Percentiles rank a stretch among this genome's conserved stretches.
Evolutionary conservation across 2,113 vertebrate genomes (phyloP).

Genomic region (Istiophorus platypterus): DNA sequence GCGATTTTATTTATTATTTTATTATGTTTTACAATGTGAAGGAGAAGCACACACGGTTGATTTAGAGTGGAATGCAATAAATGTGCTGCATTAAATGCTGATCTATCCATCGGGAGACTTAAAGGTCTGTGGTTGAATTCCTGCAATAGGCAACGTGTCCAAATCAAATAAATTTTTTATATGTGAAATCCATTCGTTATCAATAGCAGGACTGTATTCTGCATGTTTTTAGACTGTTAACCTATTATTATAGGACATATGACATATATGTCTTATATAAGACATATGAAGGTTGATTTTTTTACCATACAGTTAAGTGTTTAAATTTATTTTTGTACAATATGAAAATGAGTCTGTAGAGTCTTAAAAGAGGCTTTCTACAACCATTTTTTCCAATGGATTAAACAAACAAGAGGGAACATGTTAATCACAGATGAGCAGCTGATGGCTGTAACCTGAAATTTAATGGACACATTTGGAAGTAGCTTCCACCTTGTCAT

Average conservation of each 20-base stretch:
- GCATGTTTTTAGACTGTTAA: neutral
- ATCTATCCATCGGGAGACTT: conserved; percentile 15
- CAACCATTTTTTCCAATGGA: too few species aligned
- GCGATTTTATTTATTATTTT: conserved; percentile 8
- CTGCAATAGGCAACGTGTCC: neutral
- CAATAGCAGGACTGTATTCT: neutral
- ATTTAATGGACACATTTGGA: neutral
- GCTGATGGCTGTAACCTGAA: too few species aligned
- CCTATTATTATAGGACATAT: neutral
- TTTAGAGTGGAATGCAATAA: conserved; percentile 10
- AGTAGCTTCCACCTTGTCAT: neutral
- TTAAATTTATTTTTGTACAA: neutral
- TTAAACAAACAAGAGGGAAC: too few species aligned
- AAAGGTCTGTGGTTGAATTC: neutral
- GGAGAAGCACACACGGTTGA: neutral
- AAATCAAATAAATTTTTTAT: neutral
- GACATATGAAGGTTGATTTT: too few species aligned
- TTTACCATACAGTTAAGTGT: too few species aligned
- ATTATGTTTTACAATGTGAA: conserved; percentile 36
- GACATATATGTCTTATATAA: too few species aligned
- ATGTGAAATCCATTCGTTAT: neutral
- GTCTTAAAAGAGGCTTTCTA: neutral
- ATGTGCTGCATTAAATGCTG: conserved; percentile 3
- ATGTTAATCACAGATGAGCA: too few species aligned
- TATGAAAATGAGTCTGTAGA: neutral